phyloP scores from a whole-genome alignment of 2,113 vertebrate species.

The Ceyx melanurus region DNA sequence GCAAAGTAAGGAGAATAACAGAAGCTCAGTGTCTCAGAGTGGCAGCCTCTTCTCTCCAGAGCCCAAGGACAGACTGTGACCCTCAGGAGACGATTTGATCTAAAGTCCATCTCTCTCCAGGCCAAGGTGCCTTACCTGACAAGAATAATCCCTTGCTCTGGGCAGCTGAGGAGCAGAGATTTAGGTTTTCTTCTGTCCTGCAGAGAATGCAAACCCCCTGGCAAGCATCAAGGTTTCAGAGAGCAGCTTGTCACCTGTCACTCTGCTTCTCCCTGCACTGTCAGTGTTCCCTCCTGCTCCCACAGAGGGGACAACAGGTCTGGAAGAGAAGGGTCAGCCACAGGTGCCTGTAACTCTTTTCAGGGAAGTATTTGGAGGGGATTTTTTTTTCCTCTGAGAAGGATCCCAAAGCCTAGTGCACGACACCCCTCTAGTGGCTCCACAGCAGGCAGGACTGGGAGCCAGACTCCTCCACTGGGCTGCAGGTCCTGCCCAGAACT shows the following conservation, averaged over 20 bases:
- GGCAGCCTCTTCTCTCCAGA: not conserved
- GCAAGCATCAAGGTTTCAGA: not conserved
- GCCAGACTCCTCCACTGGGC: not conserved
- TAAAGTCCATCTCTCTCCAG: not conserved
- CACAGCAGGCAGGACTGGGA: not conserved
- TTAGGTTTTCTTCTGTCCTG: not conserved
- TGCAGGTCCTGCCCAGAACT: not conserved
- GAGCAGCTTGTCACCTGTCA: not conserved
- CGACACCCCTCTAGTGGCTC: conserved; percentile 52
- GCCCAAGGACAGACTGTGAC: not conserved
- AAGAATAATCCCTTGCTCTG: fast-evolving
- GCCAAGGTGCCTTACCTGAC: not conserved
- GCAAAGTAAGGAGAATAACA: not conserved
- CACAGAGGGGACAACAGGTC: not conserved
- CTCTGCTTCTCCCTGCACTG: not conserved
- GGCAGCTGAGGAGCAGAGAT: not conserved
- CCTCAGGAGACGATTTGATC: not conserved
- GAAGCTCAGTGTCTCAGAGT: not conserved
- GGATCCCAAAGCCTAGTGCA: not conserved
- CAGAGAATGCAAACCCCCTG: not conserved
- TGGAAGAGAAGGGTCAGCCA: not conserved
- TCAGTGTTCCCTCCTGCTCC: not conserved
- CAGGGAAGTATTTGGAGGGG: not conserved
- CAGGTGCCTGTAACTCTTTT: not conserved
- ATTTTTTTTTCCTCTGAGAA: not conserved